phyloP scores from a whole-genome alignment of 2,888 invertebrate species.

The Latrodectus hesperus region DNA sequence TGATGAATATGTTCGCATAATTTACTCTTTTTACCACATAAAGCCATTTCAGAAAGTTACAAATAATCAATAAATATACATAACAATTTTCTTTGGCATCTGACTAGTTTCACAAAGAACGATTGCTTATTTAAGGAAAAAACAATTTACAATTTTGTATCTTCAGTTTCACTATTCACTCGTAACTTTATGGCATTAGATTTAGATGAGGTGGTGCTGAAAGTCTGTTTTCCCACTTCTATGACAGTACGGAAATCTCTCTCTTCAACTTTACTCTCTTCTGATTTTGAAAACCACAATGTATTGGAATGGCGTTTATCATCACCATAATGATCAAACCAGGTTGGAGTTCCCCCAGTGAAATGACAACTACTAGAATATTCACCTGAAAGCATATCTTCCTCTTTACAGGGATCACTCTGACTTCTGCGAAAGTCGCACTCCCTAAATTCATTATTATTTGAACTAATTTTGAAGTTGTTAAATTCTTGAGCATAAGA shows the following conservation, averaged over 20 bases:
- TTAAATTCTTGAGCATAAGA: background rate
- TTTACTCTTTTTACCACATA: too few relatives aligned
- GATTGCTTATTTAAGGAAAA: background rate
- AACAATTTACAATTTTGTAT: slow-evolving; percentile 53
- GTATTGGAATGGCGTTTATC: slow-evolving; percentile 49
- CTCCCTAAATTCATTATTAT: too few relatives aligned
- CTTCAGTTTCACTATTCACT: slow-evolving; percentile 58
- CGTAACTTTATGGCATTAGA: slow-evolving; percentile 51
- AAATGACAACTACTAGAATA: slow-evolving; percentile 25
- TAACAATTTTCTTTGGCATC: too few relatives aligned
- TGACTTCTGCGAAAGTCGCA: background rate
- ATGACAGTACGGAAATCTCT: slow-evolving; percentile 44
- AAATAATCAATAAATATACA: too few relatives aligned
- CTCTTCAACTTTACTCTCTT: background rate
- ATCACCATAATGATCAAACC: slow-evolving; percentile 62
- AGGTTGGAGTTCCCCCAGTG: slow-evolving; percentile 51
- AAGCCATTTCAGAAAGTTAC: too few relatives aligned
- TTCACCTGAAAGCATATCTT: background rate
- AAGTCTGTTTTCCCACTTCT: slow-evolving; percentile 25
- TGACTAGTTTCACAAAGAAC: too few relatives aligned
- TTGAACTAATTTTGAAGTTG: too few relatives aligned
- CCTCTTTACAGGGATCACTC: background rate
- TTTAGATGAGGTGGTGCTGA: background rate
- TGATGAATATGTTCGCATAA: too few relatives aligned
- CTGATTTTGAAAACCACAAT: slow-evolving; percentile 31